A percentile compares a stretch with the other conserved stretches of the same genome.
Evolutionary conservation across 2,797 vertebrate genomes (phyloP).

Genomic region (Syndactyla subalaris): DNA sequence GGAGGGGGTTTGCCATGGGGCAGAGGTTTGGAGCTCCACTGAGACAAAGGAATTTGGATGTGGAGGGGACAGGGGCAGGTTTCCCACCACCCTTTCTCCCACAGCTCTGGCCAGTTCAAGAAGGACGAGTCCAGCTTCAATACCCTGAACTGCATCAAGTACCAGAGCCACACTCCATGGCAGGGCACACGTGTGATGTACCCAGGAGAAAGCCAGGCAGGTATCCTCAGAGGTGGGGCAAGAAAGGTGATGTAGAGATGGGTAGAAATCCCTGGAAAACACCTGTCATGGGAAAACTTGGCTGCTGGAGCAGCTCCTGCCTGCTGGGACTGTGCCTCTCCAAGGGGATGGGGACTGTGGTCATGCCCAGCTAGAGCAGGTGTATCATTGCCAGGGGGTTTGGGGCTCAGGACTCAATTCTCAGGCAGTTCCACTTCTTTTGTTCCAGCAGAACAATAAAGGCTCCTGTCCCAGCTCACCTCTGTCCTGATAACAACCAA

Average conservation of each 20-base stretch:
- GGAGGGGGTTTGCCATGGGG: neutral
- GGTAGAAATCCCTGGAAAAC: neutral
- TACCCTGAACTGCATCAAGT: neutral
- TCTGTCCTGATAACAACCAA: neutral
- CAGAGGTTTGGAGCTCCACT: neutral
- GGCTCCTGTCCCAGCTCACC: neutral
- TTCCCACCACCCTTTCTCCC: neutral
- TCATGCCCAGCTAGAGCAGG: neutral
- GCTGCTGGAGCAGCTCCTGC: neutral
- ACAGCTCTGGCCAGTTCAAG: neutral
- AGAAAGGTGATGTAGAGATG: neutral
- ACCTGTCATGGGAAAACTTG: neutral
- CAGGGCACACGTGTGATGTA: neutral
- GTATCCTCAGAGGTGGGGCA: neutral
- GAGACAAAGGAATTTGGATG: neutral
- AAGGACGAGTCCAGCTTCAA: neutral
- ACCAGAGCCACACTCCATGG: neutral
- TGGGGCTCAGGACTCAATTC: neutral
- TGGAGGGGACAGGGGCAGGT: neutral
- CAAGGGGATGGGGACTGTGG: accelerated
- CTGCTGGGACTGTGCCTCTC: neutral
- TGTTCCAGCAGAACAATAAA: accelerated
- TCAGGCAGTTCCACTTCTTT: neutral
- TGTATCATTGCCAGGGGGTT: accelerated
- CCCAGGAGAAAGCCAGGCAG: neutral